Conservation (phyloP, 2,888 invertebrate species). For the Athalia circularis region DNA sequence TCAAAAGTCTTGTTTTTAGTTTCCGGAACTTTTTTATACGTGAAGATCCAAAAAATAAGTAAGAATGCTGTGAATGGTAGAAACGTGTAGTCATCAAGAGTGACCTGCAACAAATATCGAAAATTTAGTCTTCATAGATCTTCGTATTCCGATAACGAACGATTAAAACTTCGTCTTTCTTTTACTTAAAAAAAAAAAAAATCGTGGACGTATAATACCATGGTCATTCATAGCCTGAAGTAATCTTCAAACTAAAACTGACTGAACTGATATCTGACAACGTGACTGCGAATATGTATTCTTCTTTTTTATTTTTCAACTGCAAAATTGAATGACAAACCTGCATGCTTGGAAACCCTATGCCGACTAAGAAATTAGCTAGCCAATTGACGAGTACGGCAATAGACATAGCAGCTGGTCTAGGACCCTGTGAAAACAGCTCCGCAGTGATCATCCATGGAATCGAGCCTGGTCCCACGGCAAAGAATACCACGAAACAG, state of each 20-base stretch:
- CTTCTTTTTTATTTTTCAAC: neutral
- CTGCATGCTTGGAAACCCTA: conserved; percentile 96
- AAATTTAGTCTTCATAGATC: neutral
- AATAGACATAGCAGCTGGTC: conserved; percentile 97
- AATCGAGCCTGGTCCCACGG: conserved; percentile 97
- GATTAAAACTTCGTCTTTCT: neutral
- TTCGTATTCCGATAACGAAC: no score
- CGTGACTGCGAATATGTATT: neutral
- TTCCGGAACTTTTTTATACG: conserved; percentile 98
- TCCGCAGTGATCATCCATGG: conserved; percentile 99
- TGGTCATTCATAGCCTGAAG: no score
- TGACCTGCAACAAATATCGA: conserved; percentile 79
- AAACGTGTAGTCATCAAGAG: conserved; percentile 97
- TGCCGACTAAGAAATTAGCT: conserved; percentile 97
- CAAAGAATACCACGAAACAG: conserved; percentile 97
- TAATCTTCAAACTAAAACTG: no score
- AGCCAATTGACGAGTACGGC: conserved; percentile 98
- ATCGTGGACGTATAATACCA: no score
- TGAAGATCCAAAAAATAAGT: conserved; percentile 98
- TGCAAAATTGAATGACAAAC: conserved; percentile 76
- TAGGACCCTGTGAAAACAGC: conserved; percentile 96
- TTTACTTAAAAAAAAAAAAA: neutral
- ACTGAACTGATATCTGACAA: no score
- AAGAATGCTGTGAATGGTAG: conserved; percentile 98
- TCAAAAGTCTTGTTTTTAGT: conserved; percentile 98